A percentile compares a stretch with the other conserved stretches of the same genome.
Evolutionary conservation across 2,888 invertebrate genomes (phyloP).

Genomic region (Rotaria macrura): DNA sequence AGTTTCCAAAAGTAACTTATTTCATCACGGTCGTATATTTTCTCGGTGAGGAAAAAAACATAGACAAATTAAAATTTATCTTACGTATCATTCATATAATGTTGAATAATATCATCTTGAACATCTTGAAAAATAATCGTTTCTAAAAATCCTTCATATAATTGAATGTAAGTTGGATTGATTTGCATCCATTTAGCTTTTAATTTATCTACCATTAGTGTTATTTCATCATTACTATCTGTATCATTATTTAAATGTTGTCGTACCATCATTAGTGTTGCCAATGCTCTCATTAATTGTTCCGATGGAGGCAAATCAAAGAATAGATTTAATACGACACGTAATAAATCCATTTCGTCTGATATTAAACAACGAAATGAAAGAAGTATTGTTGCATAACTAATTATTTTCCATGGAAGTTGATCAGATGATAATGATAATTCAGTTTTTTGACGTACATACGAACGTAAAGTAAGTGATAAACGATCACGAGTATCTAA

Average conservation of each 20-base stretch:
- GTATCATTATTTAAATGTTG: neutral
- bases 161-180: neutral
- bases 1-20: no score
- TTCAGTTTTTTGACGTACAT: neutral
- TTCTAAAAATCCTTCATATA: neutral
- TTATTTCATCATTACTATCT: neutral
- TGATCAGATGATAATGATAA: neutral
- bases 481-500: conserved; percentile 19
- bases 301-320: neutral
- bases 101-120: neutral
- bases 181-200: conserved; percentile 15
- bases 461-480: neutral
- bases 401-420: conserved; percentile 4
- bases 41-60: neutral
- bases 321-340: neutral
- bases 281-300: neutral
- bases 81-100: conserved; percentile 1
- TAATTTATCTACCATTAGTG: neutral
- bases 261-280: neutral
- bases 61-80: neutral
- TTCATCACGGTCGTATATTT: no score
- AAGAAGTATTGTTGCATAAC: conserved; percentile 6
- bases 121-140: neutral
- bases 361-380: conserved; percentile 16
- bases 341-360: neutral